Percentiles rank a stretch among this genome's conserved stretches.
Evolutionary conservation across 2,113 vertebrate species (phyloP).

Genomic region (Pipra filicauda): DNA sequence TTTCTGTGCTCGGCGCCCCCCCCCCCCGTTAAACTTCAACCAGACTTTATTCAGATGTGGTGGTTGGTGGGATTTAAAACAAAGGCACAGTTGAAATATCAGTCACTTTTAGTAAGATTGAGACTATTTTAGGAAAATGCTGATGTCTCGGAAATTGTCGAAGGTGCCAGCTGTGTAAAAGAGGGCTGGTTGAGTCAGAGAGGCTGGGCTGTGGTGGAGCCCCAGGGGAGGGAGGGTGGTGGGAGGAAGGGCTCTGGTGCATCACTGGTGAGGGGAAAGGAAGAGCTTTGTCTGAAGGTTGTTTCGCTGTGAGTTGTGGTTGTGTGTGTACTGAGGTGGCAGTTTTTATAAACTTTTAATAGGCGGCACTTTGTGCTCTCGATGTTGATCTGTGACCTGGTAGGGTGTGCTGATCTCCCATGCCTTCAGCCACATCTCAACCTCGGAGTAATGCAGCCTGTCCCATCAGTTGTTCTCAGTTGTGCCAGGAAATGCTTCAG

Average conservation of each 20-base stretch:
- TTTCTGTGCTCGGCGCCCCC: neutral
- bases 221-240: neutral
- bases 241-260: neutral
- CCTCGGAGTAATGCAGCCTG: rapidly evolving
- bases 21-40: rapidly evolving
- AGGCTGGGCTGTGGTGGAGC: neutral
- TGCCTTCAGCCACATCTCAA: neutral
- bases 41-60: neutral
- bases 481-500: neutral
- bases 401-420: neutral
- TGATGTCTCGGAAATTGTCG: neutral
- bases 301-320: rapidly evolving
- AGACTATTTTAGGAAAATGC: neutral
- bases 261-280: neutral
- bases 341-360: neutral
- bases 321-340: neutral
- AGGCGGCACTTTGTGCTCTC: rapidly evolving
- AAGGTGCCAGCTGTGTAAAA: neutral
- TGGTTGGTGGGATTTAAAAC: neutral
- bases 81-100: neutral
- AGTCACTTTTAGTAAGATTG: neutral
- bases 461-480: neutral
- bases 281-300: neutral
- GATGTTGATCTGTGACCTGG: neutral
- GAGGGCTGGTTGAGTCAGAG: neutral